phyloP scores from a whole-genome alignment of 2,113 vertebrate genomes.

The Gavia stellata region DNA sequence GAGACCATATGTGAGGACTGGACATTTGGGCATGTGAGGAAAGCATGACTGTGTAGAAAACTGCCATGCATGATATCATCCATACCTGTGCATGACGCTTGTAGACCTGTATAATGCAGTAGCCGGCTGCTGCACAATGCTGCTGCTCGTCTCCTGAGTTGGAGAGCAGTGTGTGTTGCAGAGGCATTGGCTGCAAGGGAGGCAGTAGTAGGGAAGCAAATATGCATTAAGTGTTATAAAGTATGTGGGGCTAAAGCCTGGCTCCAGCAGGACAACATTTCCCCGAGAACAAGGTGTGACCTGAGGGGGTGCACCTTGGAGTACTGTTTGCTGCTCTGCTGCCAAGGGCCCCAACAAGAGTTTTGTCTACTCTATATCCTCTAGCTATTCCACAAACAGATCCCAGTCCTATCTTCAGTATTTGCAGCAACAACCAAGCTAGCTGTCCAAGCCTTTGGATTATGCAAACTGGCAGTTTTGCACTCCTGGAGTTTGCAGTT shows the following conservation, averaged over 20 bases:
- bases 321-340: rapidly evolving
- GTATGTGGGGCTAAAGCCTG: neutral
- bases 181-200: neutral
- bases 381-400: neutral
- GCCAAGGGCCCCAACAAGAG: too few species aligned
- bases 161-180: neutral
- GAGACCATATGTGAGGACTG: neutral
- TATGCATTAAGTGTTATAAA: rapidly evolving
- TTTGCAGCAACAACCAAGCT: neutral
- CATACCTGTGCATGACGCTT: rapidly evolving
- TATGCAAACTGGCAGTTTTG: neutral
- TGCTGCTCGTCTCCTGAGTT: neutral
- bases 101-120: rapidly evolving
- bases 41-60: neutral
- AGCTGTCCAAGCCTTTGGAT: neutral
- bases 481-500: neutral
- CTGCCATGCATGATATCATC: rapidly evolving
- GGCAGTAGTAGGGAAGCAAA: neutral
- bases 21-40: rapidly evolving
- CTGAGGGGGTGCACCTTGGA: neutral
- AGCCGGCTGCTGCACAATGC: neutral
- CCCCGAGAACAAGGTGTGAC: neutral
- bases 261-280: rapidly evolving
- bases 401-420: neutral
- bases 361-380: neutral